Conservation (phyloP, 2,888 invertebrate species). For the Megalurothrips usitatus region DNA sequence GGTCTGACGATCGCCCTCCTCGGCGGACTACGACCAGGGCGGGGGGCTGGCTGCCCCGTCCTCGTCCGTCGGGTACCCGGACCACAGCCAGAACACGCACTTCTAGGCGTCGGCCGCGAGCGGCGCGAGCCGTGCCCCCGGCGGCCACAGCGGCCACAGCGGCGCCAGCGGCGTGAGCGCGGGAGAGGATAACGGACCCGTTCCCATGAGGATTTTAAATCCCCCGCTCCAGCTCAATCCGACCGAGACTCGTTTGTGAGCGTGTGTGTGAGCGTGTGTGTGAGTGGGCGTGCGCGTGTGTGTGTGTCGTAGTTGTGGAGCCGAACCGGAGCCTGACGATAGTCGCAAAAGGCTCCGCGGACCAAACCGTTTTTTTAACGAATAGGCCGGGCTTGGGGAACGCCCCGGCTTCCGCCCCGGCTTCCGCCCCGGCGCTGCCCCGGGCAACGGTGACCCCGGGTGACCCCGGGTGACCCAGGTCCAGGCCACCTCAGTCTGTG, state of each 20-base stretch:
- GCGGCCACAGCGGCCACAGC: not conserved
- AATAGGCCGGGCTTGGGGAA: too few relatives aligned
- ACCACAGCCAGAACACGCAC: conserved; percentile 9
- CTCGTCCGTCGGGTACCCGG: not conserved
- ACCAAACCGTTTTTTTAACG: too few relatives aligned
- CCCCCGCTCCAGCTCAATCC: not conserved
- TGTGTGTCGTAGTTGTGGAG: too few relatives aligned
- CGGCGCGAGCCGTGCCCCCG: not conserved
- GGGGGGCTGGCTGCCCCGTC: not conserved
- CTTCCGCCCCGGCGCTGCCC: not conserved
- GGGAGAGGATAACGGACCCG: too few relatives aligned
- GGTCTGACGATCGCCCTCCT: conserved; percentile 21
- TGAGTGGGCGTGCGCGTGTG: too few relatives aligned
- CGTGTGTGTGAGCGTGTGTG: not conserved
- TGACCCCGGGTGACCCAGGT: not conserved
- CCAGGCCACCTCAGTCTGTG: not conserved
- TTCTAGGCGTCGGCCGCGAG: not conserved
- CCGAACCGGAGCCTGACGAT: too few relatives aligned
- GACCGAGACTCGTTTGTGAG: not conserved
- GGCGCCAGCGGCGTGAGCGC: not conserved
- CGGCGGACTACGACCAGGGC: conserved; percentile 22
- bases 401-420: not conserved
- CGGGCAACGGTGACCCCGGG: not conserved
- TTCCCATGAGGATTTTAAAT: not conserved
- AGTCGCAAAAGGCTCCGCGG: too few relatives aligned